Conservation (phyloP, 2,113 vertebrate genomes). For the Paedocypris sp. region DNA sequence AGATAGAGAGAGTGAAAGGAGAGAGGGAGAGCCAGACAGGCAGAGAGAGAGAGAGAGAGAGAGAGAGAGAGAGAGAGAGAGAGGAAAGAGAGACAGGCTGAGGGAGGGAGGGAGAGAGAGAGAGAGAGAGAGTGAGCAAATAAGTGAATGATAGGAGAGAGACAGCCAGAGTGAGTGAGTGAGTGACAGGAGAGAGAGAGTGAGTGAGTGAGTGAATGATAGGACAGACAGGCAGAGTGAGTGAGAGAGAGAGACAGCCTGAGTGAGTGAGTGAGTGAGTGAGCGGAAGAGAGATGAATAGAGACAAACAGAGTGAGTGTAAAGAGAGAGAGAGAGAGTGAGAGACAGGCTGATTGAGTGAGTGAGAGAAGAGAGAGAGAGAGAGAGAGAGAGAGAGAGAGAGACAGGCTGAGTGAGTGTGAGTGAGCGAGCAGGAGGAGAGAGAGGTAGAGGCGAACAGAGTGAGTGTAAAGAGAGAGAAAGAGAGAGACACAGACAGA, state of each 20-base stretch:
- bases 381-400: slow-evolving; percentile 17
- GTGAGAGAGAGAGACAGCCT: slow-evolving; percentile 14
- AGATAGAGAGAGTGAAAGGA: slow-evolving; percentile 14
- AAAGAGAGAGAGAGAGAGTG: slow-evolving; percentile 11
- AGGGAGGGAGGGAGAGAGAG: slow-evolving; percentile 19
- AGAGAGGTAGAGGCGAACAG: not conserved
- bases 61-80: not conserved
- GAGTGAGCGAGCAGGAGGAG: slow-evolving; percentile 32
- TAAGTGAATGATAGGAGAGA: slow-evolving; percentile 38
- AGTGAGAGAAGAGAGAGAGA: not conserved
- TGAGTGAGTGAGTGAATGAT: not conserved
- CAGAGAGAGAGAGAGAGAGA: not conserved
- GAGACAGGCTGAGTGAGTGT: too few relatives aligned
- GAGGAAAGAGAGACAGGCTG: not conserved
- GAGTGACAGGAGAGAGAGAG: slow-evolving; percentile 7
- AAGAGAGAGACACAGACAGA: not conserved
- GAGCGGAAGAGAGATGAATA: slow-evolving; percentile 1
- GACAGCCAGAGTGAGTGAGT: not conserved
- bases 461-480: slow-evolving; percentile 13
- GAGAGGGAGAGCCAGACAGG: not conserved
- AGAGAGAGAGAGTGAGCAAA: not conserved
- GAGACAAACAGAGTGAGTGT: not conserved
- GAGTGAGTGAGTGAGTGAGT: slow-evolving; percentile 47
- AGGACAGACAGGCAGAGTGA: not conserved
- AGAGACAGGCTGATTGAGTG: not conserved